phyloP scores from a whole-genome alignment of 1,140 invertebrate genomes.

The Maniola jurtina region DNA sequence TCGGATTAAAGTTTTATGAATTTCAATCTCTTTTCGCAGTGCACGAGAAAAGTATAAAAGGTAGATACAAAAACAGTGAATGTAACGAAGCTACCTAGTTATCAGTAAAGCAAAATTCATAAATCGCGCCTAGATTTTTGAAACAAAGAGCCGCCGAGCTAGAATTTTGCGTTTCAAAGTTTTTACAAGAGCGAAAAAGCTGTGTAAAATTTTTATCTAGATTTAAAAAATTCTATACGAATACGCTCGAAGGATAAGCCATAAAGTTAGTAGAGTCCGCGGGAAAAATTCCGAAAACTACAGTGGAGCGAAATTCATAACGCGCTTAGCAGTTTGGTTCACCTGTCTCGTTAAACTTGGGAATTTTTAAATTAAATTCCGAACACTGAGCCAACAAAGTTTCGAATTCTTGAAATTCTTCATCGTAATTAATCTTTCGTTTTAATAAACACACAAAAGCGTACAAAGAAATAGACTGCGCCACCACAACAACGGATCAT shows the following conservation, averaged over 20 bases:
- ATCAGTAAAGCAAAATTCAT: conserved; percentile 19
- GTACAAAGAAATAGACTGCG: conserved; percentile 42
- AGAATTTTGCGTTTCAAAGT: conserved; percentile 33
- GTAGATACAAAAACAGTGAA: not conserved
- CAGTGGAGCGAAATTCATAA: conserved; percentile 71
- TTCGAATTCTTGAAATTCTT: conserved; percentile 73
- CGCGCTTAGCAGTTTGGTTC: conserved; percentile 69
- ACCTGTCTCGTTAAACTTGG: conserved; percentile 75
- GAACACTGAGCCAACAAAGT: conserved; percentile 69
- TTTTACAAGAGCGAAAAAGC: conserved; percentile 33
- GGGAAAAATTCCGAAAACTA: conserved; percentile 72
- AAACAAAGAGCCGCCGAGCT: conserved; percentile 32
- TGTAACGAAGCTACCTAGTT: not conserved
- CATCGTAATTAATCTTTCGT: conserved; percentile 71
- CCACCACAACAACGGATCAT: not conserved
- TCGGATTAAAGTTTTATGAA: not conserved
- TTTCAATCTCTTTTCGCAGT: not conserved
- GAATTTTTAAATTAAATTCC: conserved; percentile 78
- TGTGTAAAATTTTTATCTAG: conserved; percentile 44
- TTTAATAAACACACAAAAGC: conserved; percentile 63
- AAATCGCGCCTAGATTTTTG: conserved; percentile 7
- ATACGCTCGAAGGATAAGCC: conserved; percentile 60
- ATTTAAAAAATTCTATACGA: conserved; percentile 54
- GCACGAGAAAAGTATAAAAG: not conserved
- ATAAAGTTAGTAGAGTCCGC: conserved; percentile 60